Percentiles rank a stretch among this genome's conserved stretches.
Evolutionary conservation across 2,113 vertebrate species (phyloP).

Genomic region (Labeo rohita): DNA sequence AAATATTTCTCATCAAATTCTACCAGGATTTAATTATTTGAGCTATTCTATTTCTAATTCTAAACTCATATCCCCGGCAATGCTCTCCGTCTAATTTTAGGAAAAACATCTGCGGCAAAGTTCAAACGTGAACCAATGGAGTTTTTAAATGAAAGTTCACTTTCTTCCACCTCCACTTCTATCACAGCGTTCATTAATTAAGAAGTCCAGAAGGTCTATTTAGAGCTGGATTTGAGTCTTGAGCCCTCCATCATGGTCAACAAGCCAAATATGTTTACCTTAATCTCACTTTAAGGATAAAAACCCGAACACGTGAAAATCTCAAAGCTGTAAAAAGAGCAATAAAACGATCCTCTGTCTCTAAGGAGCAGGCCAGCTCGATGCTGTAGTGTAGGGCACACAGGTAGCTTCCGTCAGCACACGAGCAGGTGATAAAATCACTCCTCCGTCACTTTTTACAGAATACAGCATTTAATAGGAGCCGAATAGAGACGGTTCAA

Average conservation of each 20-base stretch:
- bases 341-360: background rate
- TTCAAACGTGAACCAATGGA: background rate
- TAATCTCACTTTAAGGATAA: background rate
- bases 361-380: slow-evolving; percentile 8
- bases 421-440: slow-evolving; percentile 43
- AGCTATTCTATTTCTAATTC: background rate
- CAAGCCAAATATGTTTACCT: slow-evolving; percentile 2
- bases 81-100: background rate
- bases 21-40: background rate
- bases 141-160: background rate
- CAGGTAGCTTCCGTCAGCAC: slow-evolving; percentile 44
- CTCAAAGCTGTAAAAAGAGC: slow-evolving; percentile 9
- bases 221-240: background rate
- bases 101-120: background rate
- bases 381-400: slow-evolving; percentile 2
- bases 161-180: background rate
- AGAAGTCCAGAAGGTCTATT: slow-evolving; percentile 9
- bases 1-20: background rate
- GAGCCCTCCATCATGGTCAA: background rate
- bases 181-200: background rate
- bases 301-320: too few species aligned
- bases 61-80: background rate
- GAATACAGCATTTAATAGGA: slow-evolving; percentile 1
- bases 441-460: background rate
- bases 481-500: background rate